Percentiles rank a stretch among this genome's conserved stretches.
phyloP scores from a whole-genome alignment of 1,140 invertebrate species.

The Lucilia sericata region DNA sequence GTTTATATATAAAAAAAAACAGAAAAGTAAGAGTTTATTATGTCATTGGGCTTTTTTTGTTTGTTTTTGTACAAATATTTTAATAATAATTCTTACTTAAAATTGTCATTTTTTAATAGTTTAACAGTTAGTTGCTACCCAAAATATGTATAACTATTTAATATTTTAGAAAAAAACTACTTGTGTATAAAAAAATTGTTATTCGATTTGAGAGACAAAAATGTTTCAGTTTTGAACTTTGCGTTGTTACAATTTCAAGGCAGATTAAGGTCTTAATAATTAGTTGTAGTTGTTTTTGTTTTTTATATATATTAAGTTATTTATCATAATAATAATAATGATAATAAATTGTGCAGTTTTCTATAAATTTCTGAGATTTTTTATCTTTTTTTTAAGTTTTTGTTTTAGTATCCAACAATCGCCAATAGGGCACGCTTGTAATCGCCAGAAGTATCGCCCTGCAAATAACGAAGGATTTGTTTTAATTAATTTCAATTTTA shows the following conservation, averaged over 20 bases:
- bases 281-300: conserved; percentile 32
- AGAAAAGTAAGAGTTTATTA: not conserved
- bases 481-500: conserved; percentile 38
- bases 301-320: not conserved
- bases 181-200: not conserved
- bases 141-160: not conserved
- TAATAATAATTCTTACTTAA: not conserved
- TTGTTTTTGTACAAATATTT: conserved; percentile 1
- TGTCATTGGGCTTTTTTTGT: conserved; percentile 3
- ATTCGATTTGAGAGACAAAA: not conserved
- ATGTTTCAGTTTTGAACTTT: not conserved
- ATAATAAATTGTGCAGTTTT: conserved; percentile 43
- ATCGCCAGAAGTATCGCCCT: conserved; percentile 92
- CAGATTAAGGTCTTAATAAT: conserved; percentile 27
- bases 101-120: not conserved
- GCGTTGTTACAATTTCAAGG: conserved; percentile 11
- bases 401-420: conserved; percentile 77
- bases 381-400: conserved; percentile 31
- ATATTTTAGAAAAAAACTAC: not conserved
- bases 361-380: conserved; percentile 22
- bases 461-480: conserved; percentile 70
- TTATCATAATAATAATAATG: conserved; percentile 11
- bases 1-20: not conserved
- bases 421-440: conserved; percentile 89
- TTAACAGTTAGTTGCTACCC: not conserved